A percentile compares a stretch with the other conserved stretches of the same genome.
phyloP scores from a whole-genome alignment of 2,888 invertebrate genomes.

The Ceratothoa steindachneri region DNA sequence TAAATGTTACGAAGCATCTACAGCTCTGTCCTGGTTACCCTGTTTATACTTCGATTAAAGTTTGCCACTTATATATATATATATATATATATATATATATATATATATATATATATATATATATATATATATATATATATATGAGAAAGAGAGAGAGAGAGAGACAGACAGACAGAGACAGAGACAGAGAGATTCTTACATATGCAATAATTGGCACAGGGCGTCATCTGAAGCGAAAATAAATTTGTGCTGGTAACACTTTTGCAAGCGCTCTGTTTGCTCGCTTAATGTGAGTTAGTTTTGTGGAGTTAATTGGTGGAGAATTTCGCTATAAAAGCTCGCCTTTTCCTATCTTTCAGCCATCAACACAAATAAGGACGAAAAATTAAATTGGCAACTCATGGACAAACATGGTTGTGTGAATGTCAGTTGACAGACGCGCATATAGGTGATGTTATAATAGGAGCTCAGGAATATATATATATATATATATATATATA shows the following conservation, averaged over 20 bases:
- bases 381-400: no score
- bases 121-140: no score
- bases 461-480: no score
- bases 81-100: background rate
- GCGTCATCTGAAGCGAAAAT: background rate
- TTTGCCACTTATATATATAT: no score
- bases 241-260: background rate
- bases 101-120: background rate
- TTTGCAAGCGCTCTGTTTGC: background rate
- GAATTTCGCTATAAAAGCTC: background rate
- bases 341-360: background rate
- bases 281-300: background rate
- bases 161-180: constrained; percentile 1
- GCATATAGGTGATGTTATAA: no score
- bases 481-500: no score
- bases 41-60: no score
- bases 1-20: no score
- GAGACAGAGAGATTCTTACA: background rate
- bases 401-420: no score
- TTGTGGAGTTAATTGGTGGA: background rate
- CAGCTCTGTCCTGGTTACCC: no score
- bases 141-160: no score
- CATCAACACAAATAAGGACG: background rate
- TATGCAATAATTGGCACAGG: background rate
- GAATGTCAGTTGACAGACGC: no score